Percentiles rank a stretch among this genome's conserved stretches.
phyloP scores from a whole-genome alignment of 2,888 invertebrate genomes.

The Tyria jacobaeae region DNA sequence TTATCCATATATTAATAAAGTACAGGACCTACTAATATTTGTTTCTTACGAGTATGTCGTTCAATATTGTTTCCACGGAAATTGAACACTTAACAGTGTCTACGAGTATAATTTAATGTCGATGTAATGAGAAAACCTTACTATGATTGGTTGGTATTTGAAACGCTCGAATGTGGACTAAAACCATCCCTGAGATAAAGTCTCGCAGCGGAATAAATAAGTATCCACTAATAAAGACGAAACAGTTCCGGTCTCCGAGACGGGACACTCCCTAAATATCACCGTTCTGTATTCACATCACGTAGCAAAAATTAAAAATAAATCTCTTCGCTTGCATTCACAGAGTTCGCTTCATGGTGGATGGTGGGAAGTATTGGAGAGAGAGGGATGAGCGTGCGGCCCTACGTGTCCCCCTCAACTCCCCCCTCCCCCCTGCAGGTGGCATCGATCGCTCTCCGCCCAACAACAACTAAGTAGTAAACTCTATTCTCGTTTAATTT shows the following conservation, averaged over 20 bases:
- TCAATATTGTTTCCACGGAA: too few relatives aligned
- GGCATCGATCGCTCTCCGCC: slow-evolving; percentile 56
- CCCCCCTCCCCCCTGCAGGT: slow-evolving; percentile 36
- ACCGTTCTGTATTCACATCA: slow-evolving; percentile 35
- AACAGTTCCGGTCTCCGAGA: not conserved
- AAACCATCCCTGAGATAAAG: not conserved
- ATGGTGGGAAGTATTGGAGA: not conserved
- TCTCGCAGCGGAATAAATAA: not conserved
- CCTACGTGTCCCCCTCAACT: slow-evolving; percentile 15
- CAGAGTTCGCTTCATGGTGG: slow-evolving; percentile 24
- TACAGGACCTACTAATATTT: not conserved
- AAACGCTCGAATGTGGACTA: not conserved
- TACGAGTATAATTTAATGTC: too few relatives aligned
- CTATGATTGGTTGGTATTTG: not conserved
- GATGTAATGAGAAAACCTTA: too few relatives aligned
- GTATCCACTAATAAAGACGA: not conserved
- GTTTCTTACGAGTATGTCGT: too few relatives aligned
- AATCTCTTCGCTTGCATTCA: slow-evolving; percentile 42
- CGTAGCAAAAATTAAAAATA: slow-evolving; percentile 59
- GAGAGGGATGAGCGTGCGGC: slow-evolving; percentile 1
- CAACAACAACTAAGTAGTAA: slow-evolving; percentile 49
- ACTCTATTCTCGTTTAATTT: slow-evolving; percentile 33
- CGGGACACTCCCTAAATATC: slow-evolving; percentile 25
- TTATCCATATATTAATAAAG: not conserved
- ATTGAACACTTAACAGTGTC: too few relatives aligned